Evolutionary conservation across 2,888 invertebrate genomes (phyloP), one percentile per base, ranked within the genome.

Genomic region (Julus scanicus): DNA sequence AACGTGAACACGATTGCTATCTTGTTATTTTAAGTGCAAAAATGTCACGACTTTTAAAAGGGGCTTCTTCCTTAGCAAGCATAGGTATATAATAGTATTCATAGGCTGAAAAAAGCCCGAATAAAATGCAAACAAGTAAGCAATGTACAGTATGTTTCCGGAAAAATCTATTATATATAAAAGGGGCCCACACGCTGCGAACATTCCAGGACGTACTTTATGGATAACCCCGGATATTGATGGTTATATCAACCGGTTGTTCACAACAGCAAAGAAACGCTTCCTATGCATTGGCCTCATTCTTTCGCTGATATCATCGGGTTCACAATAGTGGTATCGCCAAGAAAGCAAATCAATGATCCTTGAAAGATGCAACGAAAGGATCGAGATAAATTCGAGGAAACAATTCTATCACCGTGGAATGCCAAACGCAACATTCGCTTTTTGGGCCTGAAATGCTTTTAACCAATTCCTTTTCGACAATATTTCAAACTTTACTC

Each of bases 361-460:
- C 37, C 80, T 37, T 80, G 80, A 80, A 80, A 80, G 37, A 80
- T 80, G 80, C 80, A 80, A 80, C 80, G 80, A 80, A 80, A 37
- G 37, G 15, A 37, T 15, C 80, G 80, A 80, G 80, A 80, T 80
- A 80, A 37, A 80, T 80, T 80, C 29, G 37, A 80, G 37, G 80
- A 80, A 80, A 80, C 80, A 80, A 29, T 80, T 80, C 80, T 80
- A 80, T 80, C 80, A 80, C 80, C 80, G 15, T 80, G 9, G 37
- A 37, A 80, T 80, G 80, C 80, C 80, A 80, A 80, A 80, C 37
- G 20, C 71, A 80, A 80, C 29, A 80, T 80, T 80, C 80, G 80
- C 80, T 29, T 53, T 20, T 37, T 29, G 5, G 15, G 13, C 13
- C 37, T 37, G 80, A 37, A 80, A 80, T 80, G 37, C 37, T 37